Percentiles rank a stretch among this genome's conserved stretches.
phyloP scores from a whole-genome alignment of 1,140 invertebrate species.

The Protaetia brevitarsis region DNA sequence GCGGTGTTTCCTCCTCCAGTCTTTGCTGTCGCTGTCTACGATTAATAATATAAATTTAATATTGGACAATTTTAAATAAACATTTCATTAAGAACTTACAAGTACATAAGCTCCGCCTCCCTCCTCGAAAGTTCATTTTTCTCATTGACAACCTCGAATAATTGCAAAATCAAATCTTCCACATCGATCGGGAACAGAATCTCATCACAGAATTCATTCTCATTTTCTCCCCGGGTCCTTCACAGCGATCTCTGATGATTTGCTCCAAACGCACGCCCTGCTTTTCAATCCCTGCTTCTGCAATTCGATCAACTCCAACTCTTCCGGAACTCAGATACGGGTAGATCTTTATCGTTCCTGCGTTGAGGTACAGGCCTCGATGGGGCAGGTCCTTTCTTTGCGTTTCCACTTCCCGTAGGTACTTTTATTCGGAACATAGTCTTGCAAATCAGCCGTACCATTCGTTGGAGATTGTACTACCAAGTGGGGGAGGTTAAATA shows the following conservation, averaged over 20 bases:
- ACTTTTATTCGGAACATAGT: constrained; percentile 54
- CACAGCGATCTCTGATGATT: constrained; percentile 76
- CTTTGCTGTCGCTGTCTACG: constrained; percentile 80
- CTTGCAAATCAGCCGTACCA: not conserved
- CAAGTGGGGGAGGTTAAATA: not conserved
- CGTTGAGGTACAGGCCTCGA: constrained; percentile 68
- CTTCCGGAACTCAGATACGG: constrained; percentile 66
- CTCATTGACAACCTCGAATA: constrained; percentile 90
- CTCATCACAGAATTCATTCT: constrained; percentile 29
- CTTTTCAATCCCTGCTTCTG: constrained; percentile 82
- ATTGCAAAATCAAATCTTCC: constrained; percentile 84
- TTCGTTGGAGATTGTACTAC: not conserved
- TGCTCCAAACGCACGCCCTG: constrained; percentile 85
- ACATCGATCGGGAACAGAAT: constrained; percentile 57
- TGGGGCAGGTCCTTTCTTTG: constrained; percentile 77
- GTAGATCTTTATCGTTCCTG: constrained; percentile 66
- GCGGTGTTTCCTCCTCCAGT: constrained; percentile 86
- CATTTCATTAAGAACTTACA: constrained; percentile 58
- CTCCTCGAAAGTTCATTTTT: constrained; percentile 92
- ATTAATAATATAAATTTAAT: constrained; percentile 35
- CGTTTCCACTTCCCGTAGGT: constrained; percentile 67
- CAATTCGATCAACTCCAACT: constrained; percentile 77
- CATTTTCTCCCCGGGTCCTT: constrained; percentile 52
- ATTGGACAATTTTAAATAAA: not conserved
- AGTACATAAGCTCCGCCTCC: constrained; percentile 89